A percentile compares a stretch with the other conserved stretches of the same genome.
These are phyloP conservation scores for Chionoecetes opilio DNA, from an alignment of 1,140 invertebrate genomes.

Conservation along the genomic window DNA sequence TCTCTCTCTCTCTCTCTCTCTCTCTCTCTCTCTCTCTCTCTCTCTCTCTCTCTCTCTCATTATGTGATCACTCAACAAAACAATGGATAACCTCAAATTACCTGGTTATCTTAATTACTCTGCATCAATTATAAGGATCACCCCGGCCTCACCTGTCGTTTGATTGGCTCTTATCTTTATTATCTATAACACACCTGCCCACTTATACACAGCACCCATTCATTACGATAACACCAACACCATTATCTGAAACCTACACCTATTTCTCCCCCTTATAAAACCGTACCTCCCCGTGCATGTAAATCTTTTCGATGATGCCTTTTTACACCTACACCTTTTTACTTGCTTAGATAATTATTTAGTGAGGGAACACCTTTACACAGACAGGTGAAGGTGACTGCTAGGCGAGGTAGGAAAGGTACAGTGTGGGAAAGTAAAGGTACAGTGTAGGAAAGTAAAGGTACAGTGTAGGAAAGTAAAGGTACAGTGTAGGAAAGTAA, in stretches of 20 bases:
- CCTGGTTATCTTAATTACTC: constrained; percentile 28
- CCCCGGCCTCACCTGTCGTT: neutral
- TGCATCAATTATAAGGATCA: neutral
- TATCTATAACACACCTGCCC: neutral
- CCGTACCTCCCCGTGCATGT: no score
- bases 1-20: neutral
- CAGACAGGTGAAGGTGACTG: no score
- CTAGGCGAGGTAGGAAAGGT: no score
- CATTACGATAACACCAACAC: neutral
- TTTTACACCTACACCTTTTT: no score
- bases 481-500: no score
- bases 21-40: neutral
- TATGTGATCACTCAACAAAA: constrained; percentile 29
- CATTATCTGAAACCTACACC: neutral
- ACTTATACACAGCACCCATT: neutral
- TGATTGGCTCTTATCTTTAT: neutral
- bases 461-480: no score
- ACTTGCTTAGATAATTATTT: no score
- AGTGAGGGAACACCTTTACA: no score
- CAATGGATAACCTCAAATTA: constrained; percentile 9
- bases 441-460: no score
- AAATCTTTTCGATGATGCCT: no score
- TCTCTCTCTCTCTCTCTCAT: neutral
- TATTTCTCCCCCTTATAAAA: neutral
- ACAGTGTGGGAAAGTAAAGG: no score